Evolutionary conservation across 1,140 invertebrate genomes (phyloP).

Genomic region (Akabosia matsudoensis): DNA sequence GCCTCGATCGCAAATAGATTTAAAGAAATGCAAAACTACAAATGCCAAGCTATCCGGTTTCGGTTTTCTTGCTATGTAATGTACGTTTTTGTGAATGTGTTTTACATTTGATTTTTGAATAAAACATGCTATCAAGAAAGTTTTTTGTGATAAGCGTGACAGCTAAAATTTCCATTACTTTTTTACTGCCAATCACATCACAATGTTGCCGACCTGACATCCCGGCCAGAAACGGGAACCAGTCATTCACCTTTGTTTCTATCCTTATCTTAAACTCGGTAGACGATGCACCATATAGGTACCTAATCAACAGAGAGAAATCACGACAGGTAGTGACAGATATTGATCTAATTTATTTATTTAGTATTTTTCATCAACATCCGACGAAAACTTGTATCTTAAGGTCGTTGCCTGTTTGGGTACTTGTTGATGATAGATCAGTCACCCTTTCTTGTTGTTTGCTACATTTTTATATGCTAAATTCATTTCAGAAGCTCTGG

Average conservation of each 20-base stretch:
- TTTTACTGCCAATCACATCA: background rate
- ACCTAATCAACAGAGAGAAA: background rate
- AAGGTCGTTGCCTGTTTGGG: background rate
- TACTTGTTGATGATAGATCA: background rate
- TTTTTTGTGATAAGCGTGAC: too few relatives aligned
- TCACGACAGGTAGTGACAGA: background rate
- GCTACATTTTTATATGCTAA: too few relatives aligned
- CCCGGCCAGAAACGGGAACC: background rate
- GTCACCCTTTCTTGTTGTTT: too few relatives aligned
- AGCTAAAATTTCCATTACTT: too few relatives aligned
- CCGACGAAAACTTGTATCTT: background rate
- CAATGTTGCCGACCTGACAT: constrained; percentile 15
- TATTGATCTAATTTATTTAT: constrained; percentile 10
- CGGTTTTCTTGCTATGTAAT: too few relatives aligned
- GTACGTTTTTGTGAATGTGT: too few relatives aligned
- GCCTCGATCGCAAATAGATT: too few relatives aligned
- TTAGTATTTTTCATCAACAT: background rate
- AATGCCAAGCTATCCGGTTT: too few relatives aligned
- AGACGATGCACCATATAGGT: background rate
- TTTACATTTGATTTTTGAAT: too few relatives aligned
- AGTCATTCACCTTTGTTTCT: constrained; percentile 12
- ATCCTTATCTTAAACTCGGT: background rate
- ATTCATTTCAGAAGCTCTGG: too few relatives aligned
- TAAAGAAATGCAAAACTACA: too few relatives aligned
- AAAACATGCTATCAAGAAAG: too few relatives aligned